Evolutionary conservation across 2,888 invertebrate species (phyloP), one percentile per base, ranked within the genome.

Genomic region (Agrochola lychnidis): DNA sequence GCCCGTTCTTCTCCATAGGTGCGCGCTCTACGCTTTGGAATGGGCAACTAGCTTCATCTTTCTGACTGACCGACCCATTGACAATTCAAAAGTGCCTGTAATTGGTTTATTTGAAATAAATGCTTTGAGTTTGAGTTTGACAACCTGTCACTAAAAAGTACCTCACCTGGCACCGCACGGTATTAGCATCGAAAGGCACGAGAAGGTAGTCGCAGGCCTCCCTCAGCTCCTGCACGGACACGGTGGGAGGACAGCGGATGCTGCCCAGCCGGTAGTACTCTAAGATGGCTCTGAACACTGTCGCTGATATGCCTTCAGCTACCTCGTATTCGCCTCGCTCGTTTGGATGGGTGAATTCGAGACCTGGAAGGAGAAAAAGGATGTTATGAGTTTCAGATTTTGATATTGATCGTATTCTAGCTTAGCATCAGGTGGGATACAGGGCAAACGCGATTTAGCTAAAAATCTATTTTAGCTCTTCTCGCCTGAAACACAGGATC

Each of bases 191-290:
- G 93, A 99, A 99, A 22, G 99, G 99, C 91, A 99, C 98, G 63
- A 99, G 97, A 75, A 99, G 97, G 94, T 99, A 99, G 94, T 99
- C 99, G 93, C 99, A 99, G 36, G 99, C 99, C 95, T 99, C 99
- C 81, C 99, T 97, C 84, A 99, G 95, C 95, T 99, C 99, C 90
- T 99, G 99, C 61, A 99, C 99, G 0, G 99, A 98, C 0, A 99
- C 99, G 0, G 99, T 98, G 0, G 99, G 99, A 0, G 99, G 99
- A 92, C 99, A 99, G 57, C 98, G 97, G 86, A 99, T 99, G 56
- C 98, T 97, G 5, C 99, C 99, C 30, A 98, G 98, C 81, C 98
- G 98, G 96, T 99, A 99, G 95, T 98, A 99, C 89, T 99, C 99
- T 91, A 99, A 96, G 89, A 99, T 99, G 0, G 99, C 98, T 64